Evolutionary conservation across 2,113 vertebrate species (phyloP).

Genomic region (Hydropotes inermis): DNA sequence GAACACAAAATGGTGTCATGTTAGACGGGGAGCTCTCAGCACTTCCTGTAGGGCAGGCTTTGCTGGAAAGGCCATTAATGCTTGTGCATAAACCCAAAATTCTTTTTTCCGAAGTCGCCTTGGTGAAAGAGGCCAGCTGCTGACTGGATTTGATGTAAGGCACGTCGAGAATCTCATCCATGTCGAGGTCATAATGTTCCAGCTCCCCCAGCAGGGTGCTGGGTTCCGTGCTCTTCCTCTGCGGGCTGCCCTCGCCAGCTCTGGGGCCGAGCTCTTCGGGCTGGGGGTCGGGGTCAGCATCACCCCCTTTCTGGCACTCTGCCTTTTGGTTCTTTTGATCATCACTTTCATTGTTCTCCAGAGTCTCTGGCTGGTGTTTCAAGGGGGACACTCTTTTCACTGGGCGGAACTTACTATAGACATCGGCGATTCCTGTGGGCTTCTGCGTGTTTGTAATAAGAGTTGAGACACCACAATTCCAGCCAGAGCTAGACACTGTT

Average conservation of each 20-base stretch:
- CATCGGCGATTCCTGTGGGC: constrained; percentile 92
- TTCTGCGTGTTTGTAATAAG: constrained; percentile 88
- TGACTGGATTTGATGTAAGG: constrained; percentile 97
- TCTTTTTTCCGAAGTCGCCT: constrained; percentile 88
- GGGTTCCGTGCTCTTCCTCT: constrained; percentile 78
- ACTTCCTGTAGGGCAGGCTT: constrained; percentile 80
- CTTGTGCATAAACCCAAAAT: constrained; percentile 77
- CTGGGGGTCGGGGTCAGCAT: constrained; percentile 74
- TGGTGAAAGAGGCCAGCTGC: constrained; percentile 89
- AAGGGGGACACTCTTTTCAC: constrained; percentile 97
- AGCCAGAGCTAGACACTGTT: constrained; percentile 90
- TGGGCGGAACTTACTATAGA: constrained; percentile 95
- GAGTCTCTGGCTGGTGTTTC: constrained; percentile 95
- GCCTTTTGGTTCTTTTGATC: constrained; percentile 84
- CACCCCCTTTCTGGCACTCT: constrained; percentile 83
- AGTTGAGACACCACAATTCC: constrained; percentile 89
- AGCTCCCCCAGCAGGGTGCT: constrained; percentile 88
- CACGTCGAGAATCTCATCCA: constrained; percentile 99
- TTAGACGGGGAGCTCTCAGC: constrained; percentile 80
- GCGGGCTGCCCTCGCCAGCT: constrained; percentile 76
- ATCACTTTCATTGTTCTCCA: constrained; percentile 89
- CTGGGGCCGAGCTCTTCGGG: constrained; percentile 73
- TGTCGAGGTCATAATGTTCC: constrained; percentile 98
- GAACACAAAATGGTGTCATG: constrained; percentile 87
- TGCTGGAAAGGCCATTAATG: constrained; percentile 80